Evolutionary conservation across 2,113 vertebrate species (phyloP).

Genomic region (Syrrhaptes paradoxus): DNA sequence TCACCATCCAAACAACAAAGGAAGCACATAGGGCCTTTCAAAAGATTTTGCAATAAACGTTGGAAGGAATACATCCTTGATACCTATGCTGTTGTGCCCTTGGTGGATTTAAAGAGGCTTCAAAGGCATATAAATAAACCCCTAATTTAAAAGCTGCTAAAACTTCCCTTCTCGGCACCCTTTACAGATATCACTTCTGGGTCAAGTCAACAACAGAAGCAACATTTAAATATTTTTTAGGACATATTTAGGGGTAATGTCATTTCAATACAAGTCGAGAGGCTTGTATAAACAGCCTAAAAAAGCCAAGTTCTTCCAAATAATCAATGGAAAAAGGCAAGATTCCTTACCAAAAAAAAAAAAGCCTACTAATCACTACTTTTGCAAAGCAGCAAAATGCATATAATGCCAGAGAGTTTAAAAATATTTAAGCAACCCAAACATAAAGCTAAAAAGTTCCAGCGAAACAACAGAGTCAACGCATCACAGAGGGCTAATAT

Average conservation of each 20-base stretch:
- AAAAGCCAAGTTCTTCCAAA: background rate
- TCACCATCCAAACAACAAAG: background rate
- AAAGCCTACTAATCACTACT: background rate
- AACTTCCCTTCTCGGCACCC: background rate
- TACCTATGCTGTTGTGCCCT: background rate
- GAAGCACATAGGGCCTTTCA: accelerated
- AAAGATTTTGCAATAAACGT: background rate
- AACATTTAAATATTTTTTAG: background rate
- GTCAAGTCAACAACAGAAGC: background rate
- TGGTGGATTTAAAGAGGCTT: background rate
- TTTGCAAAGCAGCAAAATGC: background rate
- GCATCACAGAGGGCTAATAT: background rate
- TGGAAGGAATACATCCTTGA: background rate
- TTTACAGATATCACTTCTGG: background rate
- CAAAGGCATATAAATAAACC: background rate
- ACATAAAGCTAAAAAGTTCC: background rate
- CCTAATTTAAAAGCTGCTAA: background rate
- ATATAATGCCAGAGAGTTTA: background rate
- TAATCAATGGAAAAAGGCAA: background rate
- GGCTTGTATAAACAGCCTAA: too few relatives aligned
- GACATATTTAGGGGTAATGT: background rate
- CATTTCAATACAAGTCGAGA: background rate
- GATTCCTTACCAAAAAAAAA: background rate
- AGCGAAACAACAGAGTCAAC: background rate
- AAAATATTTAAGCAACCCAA: background rate